Base-by-base conservation (phyloP, 1,140 invertebrate species). In the Drosophila jambulina region DNA sequence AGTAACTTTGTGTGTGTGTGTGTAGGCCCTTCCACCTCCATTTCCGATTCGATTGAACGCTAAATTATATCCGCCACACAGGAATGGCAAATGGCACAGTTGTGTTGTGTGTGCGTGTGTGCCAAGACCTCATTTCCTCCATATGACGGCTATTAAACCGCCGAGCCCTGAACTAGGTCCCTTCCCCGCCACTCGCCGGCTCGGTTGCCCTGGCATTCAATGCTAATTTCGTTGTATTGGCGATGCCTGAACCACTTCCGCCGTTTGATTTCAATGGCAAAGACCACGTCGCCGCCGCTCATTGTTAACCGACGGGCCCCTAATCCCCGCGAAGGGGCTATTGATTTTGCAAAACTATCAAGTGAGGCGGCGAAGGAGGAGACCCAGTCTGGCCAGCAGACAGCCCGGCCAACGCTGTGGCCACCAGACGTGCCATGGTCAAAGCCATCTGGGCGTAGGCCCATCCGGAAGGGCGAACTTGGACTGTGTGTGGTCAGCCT, bases 261-360 rank as follows among this genome's bases (percentile, higher is more conserved):
- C 78, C 78, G 80, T 88, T 88, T 87, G 84, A 88, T 87, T 87
- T 84, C 84, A 88, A 87, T 87, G 85, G 81, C 84, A 75, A 62
- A 63, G 59, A 53, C 68, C 56, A 63, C 69, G 48, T 68, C 38
- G 72, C 42, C 58, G 42, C 43, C 34, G 34, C 51, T 17, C 53
- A 54, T 54, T 54, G 53, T 54, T 54, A 54, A 54, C 53, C 53
- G 32, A 36, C 32, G 15, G 19, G 15, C 25, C 29, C 58, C 29
- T 64, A 36, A 45, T 54, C 53, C 65, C 45, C n/a, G 34, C 49
- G 23, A 36, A 40, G 42, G 42, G 60, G 69, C 70, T 90, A 90
- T 90, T 90, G 85, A 90, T 90, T 86, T 86, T 78, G 60, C 77
- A 67, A 78, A 65, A 74, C 78, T 51, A 67, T 46, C 49, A 62